Base-by-base conservation (phyloP, 2,797 vertebrate species). In the Pampus argenteus region DNA sequence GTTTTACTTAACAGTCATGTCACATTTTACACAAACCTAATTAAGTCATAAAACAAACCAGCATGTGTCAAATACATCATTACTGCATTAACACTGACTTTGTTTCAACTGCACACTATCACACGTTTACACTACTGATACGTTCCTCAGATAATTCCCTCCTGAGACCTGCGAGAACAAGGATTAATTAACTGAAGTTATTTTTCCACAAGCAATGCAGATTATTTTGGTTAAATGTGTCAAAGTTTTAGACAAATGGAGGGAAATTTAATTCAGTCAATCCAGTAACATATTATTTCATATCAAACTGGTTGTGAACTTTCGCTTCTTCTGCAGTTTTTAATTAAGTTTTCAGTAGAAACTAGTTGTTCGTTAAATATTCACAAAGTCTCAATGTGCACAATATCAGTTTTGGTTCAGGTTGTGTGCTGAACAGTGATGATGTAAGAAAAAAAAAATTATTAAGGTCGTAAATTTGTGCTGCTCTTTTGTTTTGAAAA, bases 81-180 rank as follows among this genome's bases (percentile, higher is more conserved):
- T 64, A 10, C 64, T 52, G 58, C 51, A 67, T 73, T 59, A 67
- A 65, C 51, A 26, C 50, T n/a, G n/a, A 36, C 61, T 66, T 47
- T 64, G 55, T 55, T 67, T 61, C 9, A 42, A 49, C 54, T 56
- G 44, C n/a, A 9, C n/a, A 23, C 9, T 22, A 20, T 69, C 26
- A 50, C 44, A 51, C 62, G 69, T 70, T 74, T 40, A 71, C 50
- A 45, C 61, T 63, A 44, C 60, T 67, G 54, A 72, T 29, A 66
- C n/a, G 47, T 14, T 20, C 34, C 56, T 66, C 38, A 29, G 48
- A 61, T 47, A 52, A 49, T 4, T 25, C 15, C 58, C 26, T 61
- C 80, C 81, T 79, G 66, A 76, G 47, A 59, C 42, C 55, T 70
- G 48, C 17, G 45, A 76, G 44, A 77, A 40, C 8, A 76, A 40